phyloP scores from a whole-genome alignment of 2,888 invertebrate genomes.

The Xanthia togata region DNA sequence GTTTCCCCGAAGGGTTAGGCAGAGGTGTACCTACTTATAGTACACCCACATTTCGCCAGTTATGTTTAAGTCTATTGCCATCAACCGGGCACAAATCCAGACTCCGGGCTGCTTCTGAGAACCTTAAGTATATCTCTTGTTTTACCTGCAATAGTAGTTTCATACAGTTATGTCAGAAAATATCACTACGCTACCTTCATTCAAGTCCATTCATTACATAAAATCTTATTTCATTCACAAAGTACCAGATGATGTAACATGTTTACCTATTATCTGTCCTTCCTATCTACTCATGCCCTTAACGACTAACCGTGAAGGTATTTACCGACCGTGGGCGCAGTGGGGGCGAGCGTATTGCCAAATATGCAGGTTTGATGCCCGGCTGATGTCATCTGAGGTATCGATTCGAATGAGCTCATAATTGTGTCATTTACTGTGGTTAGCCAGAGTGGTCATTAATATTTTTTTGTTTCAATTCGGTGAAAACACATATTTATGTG shows the following conservation, averaged over 20 bases:
- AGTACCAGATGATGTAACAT: constrained; percentile 44
- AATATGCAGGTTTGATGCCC: constrained; percentile 74
- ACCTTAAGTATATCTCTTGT: too few relatives aligned
- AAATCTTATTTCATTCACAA: constrained; percentile 29
- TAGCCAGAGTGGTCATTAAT: background rate
- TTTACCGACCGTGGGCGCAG: constrained; percentile 64
- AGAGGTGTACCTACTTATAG: too few relatives aligned
- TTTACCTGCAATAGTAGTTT: background rate
- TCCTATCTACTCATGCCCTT: constrained; percentile 63
- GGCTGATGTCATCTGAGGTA: constrained; percentile 72
- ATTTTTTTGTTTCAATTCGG: background rate
- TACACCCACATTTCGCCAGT: too few relatives aligned
- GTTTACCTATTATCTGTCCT: constrained; percentile 52
- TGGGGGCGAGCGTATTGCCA: constrained; percentile 70
- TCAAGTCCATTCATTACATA: constrained; percentile 24
- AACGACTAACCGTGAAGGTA: constrained; percentile 59
- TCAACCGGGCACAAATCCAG: too few relatives aligned
- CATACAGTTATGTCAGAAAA: background rate
- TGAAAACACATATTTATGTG: background rate
- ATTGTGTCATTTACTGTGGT: constrained; percentile 51
- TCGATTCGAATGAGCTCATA: constrained; percentile 66
- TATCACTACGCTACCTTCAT: constrained; percentile 2
- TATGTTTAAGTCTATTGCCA: too few relatives aligned
- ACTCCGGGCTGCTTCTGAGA: too few relatives aligned
- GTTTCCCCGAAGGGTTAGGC: too few relatives aligned